Percentiles rank a stretch among this genome's conserved stretches.
These are phyloP conservation scores for Chondrosia reniformis DNA, from an alignment of 37 sponge, comb jelly and placozoan species.

Conservation along the genomic window DNA sequence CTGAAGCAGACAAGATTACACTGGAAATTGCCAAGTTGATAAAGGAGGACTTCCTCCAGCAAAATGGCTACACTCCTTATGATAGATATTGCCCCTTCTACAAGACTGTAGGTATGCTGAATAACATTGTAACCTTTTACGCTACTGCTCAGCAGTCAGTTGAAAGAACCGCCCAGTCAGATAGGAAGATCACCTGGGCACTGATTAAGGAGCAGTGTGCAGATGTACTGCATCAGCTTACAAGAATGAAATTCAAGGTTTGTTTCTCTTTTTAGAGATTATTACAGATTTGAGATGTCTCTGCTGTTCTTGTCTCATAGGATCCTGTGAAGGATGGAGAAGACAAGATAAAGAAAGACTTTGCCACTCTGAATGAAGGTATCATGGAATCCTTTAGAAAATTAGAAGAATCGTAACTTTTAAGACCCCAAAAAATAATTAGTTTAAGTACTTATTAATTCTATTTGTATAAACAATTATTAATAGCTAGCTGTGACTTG, in stretches of 20 bases:
- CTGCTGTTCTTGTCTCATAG: constrained; percentile 23
- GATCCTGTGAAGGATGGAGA: constrained; percentile 83
- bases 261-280: neutral
- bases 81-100: constrained; percentile 98
- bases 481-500: too few relatives aligned
- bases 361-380: constrained; percentile 77
- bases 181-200: constrained; percentile 96
- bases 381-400: constrained; percentile 89
- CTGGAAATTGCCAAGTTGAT: constrained; percentile 95
- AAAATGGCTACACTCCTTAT: constrained; percentile 92
- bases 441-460: too few relatives aligned
- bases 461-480: too few relatives aligned
- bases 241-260: constrained; percentile 96
- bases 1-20: constrained; percentile 95
- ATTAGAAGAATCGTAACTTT: constrained; percentile 70
- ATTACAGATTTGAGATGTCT: neutral
- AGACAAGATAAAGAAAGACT: constrained; percentile 65
- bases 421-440: neutral
- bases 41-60: constrained; percentile 99
- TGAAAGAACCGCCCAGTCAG: constrained; percentile 88
- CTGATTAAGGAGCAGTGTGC: constrained; percentile 81
- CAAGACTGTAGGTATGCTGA: constrained; percentile 97
- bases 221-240: constrained; percentile 77
- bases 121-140: constrained; percentile 92
- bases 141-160: constrained; percentile 88